Percentiles rank a stretch among this genome's conserved stretches.
Evolutionary conservation across 2,113 vertebrate species (phyloP).

Genomic region (Alces alces): DNA sequence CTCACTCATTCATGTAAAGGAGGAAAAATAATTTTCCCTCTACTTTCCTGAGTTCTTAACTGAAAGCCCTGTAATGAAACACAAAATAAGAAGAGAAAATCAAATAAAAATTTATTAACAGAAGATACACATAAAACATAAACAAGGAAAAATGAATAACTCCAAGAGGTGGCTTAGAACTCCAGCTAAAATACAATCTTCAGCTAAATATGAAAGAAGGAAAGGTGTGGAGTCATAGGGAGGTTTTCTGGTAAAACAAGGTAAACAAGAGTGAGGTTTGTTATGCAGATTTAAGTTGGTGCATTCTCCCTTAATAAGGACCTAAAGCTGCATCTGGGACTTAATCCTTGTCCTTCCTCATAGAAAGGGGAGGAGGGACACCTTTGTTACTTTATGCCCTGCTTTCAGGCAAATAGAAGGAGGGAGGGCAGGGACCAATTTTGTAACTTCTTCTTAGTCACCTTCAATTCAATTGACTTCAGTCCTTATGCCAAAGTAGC

Average conservation of each 20-base stretch:
- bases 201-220: neutral
- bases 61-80: neutral
- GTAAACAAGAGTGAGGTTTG: neutral
- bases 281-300: neutral
- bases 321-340: neutral
- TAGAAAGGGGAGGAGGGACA: neutral
- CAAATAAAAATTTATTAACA: neutral
- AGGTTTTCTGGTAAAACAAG: neutral
- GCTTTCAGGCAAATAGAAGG: neutral
- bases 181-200: neutral
- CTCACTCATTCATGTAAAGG: neutral
- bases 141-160: neutral
- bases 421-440: neutral
- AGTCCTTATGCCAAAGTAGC: neutral
- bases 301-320: neutral
- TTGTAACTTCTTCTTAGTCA: neutral
- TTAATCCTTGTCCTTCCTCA: neutral
- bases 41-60: neutral
- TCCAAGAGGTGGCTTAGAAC: neutral
- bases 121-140: neutral
- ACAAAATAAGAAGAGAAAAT: neutral
- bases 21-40: neutral
- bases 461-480: neutral
- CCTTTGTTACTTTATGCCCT: neutral
- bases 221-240: neutral